Conservation (phyloP, 2,113 vertebrate genomes). For the Cynocephalus volans region DNA sequence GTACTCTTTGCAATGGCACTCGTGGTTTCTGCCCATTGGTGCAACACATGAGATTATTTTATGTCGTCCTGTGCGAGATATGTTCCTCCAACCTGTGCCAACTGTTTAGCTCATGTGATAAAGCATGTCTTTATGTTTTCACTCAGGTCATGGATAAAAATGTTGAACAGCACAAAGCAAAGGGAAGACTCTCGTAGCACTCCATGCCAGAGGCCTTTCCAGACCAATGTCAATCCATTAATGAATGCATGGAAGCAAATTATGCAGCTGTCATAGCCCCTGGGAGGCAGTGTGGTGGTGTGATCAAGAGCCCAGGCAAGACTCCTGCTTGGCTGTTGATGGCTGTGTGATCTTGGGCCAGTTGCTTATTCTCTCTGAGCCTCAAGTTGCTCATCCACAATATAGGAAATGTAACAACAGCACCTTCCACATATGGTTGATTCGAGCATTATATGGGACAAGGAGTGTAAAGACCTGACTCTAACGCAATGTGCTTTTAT, state of each 20-base stretch:
- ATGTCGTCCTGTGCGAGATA: accelerated
- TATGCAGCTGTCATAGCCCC: accelerated
- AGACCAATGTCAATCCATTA: not conserved
- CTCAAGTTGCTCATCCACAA: not conserved
- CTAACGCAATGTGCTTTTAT: not conserved
- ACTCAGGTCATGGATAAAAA: not conserved
- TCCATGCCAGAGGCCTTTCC: not conserved
- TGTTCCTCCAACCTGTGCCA: not conserved
- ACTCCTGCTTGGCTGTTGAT: not conserved
- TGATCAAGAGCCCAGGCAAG: not conserved
- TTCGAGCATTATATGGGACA: not conserved
- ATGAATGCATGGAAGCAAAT: not conserved
- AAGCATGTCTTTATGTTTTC: not conserved
- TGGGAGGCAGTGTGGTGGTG: not conserved
- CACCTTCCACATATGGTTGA: not conserved
- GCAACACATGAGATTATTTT: not conserved
- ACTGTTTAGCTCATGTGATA: not conserved
- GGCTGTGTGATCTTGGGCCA: not conserved
- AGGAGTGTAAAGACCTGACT: not conserved
- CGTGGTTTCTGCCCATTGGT: accelerated
- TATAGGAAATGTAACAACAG: not conserved
- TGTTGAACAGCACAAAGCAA: not conserved
- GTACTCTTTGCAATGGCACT: accelerated
- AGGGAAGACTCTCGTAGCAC: not conserved
- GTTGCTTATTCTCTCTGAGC: not conserved